These are phyloP conservation scores for human DNA, from an alignment of 2,113 vertebrate species.

Conservation along the genomic window DNA sequence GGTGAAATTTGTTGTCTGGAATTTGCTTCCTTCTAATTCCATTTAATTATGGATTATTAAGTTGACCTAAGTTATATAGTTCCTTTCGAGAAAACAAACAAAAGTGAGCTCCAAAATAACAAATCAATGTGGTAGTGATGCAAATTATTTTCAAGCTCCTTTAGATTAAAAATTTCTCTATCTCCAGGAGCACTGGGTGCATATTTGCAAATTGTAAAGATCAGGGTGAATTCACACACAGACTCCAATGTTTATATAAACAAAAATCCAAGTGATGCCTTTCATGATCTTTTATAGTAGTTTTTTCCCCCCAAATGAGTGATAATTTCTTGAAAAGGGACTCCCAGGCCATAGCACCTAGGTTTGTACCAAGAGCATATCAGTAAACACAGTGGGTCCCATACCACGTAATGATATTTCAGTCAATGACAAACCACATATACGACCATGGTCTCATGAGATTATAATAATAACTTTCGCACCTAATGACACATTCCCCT, in stretches of 20 bases:
- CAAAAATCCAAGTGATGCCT: neutral
- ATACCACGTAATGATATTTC: neutral
- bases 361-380: neutral
- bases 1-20: neutral
- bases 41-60: neutral
- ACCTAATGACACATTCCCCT: neutral
- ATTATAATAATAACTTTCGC: neutral
- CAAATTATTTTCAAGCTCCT: neutral
- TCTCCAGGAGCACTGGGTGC: neutral
- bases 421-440: neutral
- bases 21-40: neutral
- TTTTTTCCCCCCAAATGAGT: neutral
- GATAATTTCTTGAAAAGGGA: neutral
- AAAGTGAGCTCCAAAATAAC: neutral
- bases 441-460: neutral
- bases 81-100: neutral
- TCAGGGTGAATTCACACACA: neutral
- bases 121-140: neutral
- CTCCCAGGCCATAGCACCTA: neutral
- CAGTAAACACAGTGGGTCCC: neutral
- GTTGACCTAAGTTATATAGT: neutral
- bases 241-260: neutral
- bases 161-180: neutral
- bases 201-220: neutral
- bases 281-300: neutral